These are phyloP conservation scores for Tachysurus fulvidraco DNA, from an alignment of 2,113 vertebrate species.

Conservation along the genomic window DNA sequence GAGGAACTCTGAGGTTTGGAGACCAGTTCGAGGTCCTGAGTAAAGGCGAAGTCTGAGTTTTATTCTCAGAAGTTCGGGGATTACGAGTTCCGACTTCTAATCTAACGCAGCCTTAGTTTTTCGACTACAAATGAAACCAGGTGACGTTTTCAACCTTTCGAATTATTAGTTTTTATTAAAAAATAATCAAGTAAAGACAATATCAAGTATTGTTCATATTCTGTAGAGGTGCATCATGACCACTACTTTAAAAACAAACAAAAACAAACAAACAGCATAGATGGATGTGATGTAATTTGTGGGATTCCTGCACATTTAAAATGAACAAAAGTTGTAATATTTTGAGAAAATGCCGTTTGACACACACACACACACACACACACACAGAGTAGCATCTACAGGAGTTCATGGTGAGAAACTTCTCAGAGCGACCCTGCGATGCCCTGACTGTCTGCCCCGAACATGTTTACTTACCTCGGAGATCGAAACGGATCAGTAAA, in stretches of 20 bases:
- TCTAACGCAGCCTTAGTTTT: no score
- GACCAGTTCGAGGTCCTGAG: not conserved
- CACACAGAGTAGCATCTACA: not conserved
- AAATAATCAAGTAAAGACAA: slow-evolving; percentile 38
- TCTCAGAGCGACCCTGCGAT: not conserved
- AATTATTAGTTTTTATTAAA: slow-evolving; percentile 46
- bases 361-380: not conserved
- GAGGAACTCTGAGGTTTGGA: not conserved
- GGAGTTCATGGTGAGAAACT: not conserved
- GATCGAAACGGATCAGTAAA: not conserved
- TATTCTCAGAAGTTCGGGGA: not conserved
- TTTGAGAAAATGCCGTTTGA: not conserved
- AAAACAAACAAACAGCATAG: not conserved
- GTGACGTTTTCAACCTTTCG: not conserved
- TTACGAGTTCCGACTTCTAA: not conserved
- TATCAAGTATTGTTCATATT: slow-evolving; percentile 31
- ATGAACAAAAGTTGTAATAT: not conserved
- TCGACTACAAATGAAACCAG: not conserved
- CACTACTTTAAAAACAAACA: not conserved
- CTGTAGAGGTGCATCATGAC: slow-evolving; percentile 2
- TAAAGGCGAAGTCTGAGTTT: not conserved
- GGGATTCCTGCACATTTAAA: not conserved
- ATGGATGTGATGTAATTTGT: not conserved
- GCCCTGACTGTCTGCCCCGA: not conserved
- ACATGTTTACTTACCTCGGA: not conserved